phyloP scores from a whole-genome alignment of 2,797 vertebrate genomes.

The Squalus acanthias region DNA sequence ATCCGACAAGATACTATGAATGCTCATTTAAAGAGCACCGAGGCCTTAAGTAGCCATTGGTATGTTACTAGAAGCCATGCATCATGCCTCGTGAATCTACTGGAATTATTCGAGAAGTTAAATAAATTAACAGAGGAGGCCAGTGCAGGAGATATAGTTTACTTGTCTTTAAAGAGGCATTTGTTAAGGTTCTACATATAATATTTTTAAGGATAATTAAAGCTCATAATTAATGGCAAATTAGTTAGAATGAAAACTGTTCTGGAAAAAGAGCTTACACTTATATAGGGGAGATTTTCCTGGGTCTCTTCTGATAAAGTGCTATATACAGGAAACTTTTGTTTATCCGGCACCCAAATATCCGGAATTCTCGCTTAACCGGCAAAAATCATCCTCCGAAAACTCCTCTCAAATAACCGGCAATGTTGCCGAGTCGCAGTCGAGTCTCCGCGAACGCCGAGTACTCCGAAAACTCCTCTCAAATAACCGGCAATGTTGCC shows the following conservation, averaged over 20 bases:
- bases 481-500: too few relatives aligned
- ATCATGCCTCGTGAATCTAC: not conserved
- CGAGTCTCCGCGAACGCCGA: too few relatives aligned
- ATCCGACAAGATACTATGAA: too few relatives aligned
- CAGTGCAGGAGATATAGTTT: not conserved
- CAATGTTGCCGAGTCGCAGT: too few relatives aligned
- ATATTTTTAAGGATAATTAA: not conserved
- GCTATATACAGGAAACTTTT: too few relatives aligned
- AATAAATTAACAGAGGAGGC: not conserved
- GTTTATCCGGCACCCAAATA: too few relatives aligned
- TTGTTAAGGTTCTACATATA: not conserved
- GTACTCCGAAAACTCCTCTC: too few relatives aligned
- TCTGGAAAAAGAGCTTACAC: not conserved
- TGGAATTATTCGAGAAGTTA: not conserved
- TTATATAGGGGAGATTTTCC: not conserved
- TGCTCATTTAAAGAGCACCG: not conserved
- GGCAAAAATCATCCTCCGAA: too few relatives aligned
- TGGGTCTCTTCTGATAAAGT: not conserved
- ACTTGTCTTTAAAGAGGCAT: not conserved
- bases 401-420: too few relatives aligned
- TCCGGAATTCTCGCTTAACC: too few relatives aligned
- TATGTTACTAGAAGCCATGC: not conserved
- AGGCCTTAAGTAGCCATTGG: not conserved
- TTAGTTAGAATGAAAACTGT: not conserved
- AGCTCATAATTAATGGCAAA: too few relatives aligned